A percentile compares a stretch with the other conserved stretches of the same genome.
These are phyloP conservation scores for Achroia grisella DNA, from an alignment of 1,140 invertebrate species.

Conservation along the genomic window DNA sequence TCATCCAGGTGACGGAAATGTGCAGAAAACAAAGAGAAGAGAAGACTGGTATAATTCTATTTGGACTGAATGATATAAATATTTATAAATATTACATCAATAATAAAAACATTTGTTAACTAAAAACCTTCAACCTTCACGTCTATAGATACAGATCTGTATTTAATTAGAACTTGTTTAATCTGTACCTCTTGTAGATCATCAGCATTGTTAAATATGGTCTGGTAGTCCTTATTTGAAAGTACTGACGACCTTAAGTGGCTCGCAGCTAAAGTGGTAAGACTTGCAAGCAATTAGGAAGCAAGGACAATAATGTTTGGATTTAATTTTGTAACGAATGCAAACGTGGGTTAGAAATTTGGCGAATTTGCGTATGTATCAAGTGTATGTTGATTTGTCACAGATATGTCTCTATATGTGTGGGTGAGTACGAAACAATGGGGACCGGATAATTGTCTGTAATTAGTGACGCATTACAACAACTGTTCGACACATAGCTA, in stretches of 20 bases:
- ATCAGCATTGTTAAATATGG: too few species aligned
- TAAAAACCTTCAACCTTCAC: too few species aligned
- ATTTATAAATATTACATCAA: not conserved
- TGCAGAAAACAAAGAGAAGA: not conserved
- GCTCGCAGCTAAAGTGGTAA: not conserved
- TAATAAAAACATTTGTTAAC: too few species aligned
- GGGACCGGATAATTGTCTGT: slow-evolving; percentile 17
- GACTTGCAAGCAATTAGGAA: slow-evolving; percentile 1
- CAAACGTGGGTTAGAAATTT: slow-evolving; percentile 18
- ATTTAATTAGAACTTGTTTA: too few species aligned
- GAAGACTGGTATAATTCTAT: not conserved
- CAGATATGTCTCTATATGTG: slow-evolving; percentile 1
- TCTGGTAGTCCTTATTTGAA: too few species aligned
- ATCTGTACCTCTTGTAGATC: too few species aligned
- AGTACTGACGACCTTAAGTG: too few species aligned
- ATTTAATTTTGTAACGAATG: slow-evolving; percentile 7
- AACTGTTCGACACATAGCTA: slow-evolving; percentile 18
- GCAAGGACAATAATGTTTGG: slow-evolving; percentile 16
- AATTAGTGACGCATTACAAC: slow-evolving; percentile 33
- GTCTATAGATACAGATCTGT: too few species aligned
- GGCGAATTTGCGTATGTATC: slow-evolving; percentile 18
- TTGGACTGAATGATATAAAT: not conserved
- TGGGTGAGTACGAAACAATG: slow-evolving; percentile 27
- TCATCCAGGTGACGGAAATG: too few species aligned
- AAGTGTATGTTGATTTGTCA: slow-evolving; percentile 14